Base-by-base conservation (phyloP, 2,113 vertebrate genomes). In the Aleadryas rufinucha region DNA sequence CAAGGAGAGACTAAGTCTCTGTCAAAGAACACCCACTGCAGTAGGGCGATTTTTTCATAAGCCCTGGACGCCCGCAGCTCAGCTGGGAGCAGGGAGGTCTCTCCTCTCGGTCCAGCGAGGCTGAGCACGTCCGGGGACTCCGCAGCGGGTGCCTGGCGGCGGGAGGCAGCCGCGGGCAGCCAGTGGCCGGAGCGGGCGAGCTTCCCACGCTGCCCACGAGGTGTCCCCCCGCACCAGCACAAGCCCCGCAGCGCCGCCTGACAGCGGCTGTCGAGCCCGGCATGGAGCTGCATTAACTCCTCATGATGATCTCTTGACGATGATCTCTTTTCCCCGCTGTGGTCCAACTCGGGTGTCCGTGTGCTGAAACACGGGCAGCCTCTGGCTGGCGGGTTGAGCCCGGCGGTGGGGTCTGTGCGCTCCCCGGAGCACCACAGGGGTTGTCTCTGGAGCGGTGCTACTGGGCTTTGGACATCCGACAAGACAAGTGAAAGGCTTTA, bases 131-230 rank as follows among this genome's bases (percentile, higher is more conserved):
- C 3, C 11, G 0, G 5, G 17, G 6, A 0, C 3, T 14, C 23
- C 18, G 6, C 17, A 8, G 49, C 0, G 10, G 13, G 27, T 2
- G 52, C 3, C 12, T 5, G 4, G 15, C n/a, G 20, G 18, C 17
- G 9, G 12, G 11, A 22, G 28, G 45, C 18, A 9, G 47, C 24
- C 2, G 30, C 14, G 20, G 42, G 27, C 37, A 3, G 11, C 3
- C 45, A 3, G 68, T 13, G 8, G 79, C 82, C 6, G 80, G 21
- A 69, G 68, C 71, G 8, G 22, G 24, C 26, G 91, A 81, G 77
- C 35, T 96, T 65, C 83, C 61, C 87, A 2, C 33, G 22, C 31
- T 65, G 86, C 69, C 97, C 98, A 88, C 98, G 71, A 97, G 96
- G 86, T 87, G 98, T 95, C 97, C 87, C 88, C 77, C 75, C 60